Base-by-base conservation (phyloP, 1,140 invertebrate genomes). In the Bombus superbus region DNA sequence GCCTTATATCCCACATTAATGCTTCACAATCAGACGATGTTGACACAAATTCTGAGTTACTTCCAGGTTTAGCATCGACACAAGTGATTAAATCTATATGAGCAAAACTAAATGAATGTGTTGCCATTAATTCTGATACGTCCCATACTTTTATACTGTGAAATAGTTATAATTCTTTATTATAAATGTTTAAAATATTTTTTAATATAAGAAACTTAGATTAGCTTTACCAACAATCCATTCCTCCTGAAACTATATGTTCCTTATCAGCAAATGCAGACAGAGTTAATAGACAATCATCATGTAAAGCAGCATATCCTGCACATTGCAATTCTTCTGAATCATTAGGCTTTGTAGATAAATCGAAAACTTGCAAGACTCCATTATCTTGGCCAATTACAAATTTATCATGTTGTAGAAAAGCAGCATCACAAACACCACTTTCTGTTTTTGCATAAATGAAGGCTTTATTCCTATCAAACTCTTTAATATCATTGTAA, bases 61-160 rank as follows among this genome's bases (percentile, higher is more conserved):
- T 94, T 44, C 79, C 91, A 32, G 92, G 90, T 66, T 93, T 91
- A 81, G 82, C 90, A 72, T 91, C 84, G 10, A 94, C 91, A 81
- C 89, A 88, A 57, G 93, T 94, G 66, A 95, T 81, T 72, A 87
- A 80, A 66, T 94, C 91, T 42, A 69, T 86, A 69, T 95, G 94
- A 28, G 94, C 94, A 82, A 76, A 87, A 75, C 83, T 35, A 80
- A 89, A 95, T 0, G 93, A 91, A 73, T 90, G 40, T 66, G 44
- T 91, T 28, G 92, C 76, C 22, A 91, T 68, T 53, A 95, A 85
- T 72, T 94, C 92, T 32, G 85, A 25, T 76, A 85, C 35, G 38
- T 95, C 90, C 94, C 94, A 95, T 22, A 95, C 71, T 91, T 94
- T 95, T 80, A 95, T 90, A 53, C 95, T 95, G 74, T 11, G 91